Base-by-base conservation (phyloP, 2,113 vertebrate genomes). In the Petaurus breviceps region DNA sequence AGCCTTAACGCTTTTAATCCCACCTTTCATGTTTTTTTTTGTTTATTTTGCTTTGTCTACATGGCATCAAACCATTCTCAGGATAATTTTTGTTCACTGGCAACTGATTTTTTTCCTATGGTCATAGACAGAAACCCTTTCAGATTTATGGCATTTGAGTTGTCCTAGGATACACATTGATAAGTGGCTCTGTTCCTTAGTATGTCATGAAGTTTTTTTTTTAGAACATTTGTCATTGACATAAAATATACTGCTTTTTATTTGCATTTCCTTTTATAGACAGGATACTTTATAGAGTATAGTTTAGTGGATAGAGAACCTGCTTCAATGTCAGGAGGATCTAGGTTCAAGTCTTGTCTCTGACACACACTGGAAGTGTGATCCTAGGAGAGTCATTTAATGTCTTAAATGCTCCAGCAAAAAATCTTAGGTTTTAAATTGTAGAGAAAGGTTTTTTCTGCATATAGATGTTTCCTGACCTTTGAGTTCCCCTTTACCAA, bases 231-330 rank as follows among this genome's bases (percentile, higher is more conserved):
- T 84, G 68, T 43, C 37, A 8, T 84, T 23, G 19, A 84, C 37
- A 84, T 84, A 84, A 84, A 84, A 77, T 77, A 22, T 25, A 91
- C 51, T 26, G 31, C 91, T 23, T 91, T 61, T 37, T 22, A 23
- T 92, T 94, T 95, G 47, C 94, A 96, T 84, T 84, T 84, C n/a
- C 68, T 43, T 84, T 43, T 84, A 43, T 43, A 84, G 0, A 43
- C 5, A 84, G 14, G n/a, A 16, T 43, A 84, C 26, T 84, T 84
- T 22, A 43, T 23, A 84, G 12, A n/a, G 3, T 84, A 3, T 23
- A 43, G 1, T 84, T 84, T 43, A 84, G 68, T 84, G n/a, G 16
- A 43, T 23, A 84, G 68, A 43, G 14, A 77, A 7, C 19, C 37
- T 84, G 16, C 43, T 23, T 84, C n/a, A 84, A 22, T 84, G 68